These are phyloP conservation scores for Graptemys geographica DNA, from an alignment of 2,797 vertebrate genomes.

Conservation along the genomic window DNA sequence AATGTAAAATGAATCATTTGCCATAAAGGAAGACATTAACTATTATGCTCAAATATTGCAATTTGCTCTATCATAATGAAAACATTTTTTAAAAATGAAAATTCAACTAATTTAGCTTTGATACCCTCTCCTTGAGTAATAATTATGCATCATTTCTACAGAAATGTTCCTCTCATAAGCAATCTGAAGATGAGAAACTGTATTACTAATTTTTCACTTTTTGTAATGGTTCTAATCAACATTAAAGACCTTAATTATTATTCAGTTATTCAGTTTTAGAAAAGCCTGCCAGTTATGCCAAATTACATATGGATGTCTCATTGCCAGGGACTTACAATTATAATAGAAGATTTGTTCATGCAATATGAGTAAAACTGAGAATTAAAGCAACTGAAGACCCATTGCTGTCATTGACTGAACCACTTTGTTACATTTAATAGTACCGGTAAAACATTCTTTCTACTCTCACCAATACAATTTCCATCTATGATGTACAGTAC, in stretches of 20 bases:
- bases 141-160: constrained; percentile 33
- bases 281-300: constrained; percentile 44
- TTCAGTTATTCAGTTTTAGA: constrained; percentile 61
- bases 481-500: not conserved
- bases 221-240: constrained; percentile 50
- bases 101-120: constrained; percentile 31
- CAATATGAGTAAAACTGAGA: constrained; percentile 7
- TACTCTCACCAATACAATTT: not conserved
- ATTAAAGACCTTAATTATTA: constrained; percentile 62
- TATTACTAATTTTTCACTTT: constrained; percentile 47
- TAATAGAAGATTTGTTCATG: constrained; percentile 31
- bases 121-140: constrained; percentile 16
- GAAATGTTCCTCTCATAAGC: constrained; percentile 28
- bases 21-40: not conserved
- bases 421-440: not conserved
- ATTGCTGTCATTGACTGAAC: not conserved
- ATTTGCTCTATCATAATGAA: constrained; percentile 17
- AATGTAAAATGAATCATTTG: not conserved
- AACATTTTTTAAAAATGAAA: not conserved
- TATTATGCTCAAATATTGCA: not conserved
- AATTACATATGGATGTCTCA: constrained; percentile 33
- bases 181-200: constrained; percentile 21
- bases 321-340: not conserved
- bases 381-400: not conserved
- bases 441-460: not conserved